Base-by-base conservation (phyloP, 2,888 invertebrate species). In the Amiota mariae region DNA sequence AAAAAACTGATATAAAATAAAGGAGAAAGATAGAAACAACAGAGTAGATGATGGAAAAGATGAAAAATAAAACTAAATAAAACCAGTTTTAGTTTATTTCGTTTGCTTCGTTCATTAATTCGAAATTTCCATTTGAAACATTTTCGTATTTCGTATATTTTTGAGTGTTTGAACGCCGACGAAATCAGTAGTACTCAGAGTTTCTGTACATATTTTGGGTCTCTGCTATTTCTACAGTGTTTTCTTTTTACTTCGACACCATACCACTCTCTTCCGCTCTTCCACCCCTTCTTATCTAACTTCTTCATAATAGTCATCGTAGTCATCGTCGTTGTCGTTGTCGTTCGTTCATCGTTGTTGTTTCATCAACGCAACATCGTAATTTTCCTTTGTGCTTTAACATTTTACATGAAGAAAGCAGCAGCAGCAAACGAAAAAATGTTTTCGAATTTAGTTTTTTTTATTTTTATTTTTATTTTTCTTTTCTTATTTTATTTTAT, bases 81-180 rank as follows among this genome's bases (percentile, higher is more conserved):
- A 87, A 87, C 87, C 85, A 87, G 87, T 85, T 86, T 36, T 84
- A 86, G 85, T 86, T 86, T 82, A 85, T 85, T 84, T 84, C 85
- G 85, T 85, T 84, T 84, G 85, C 85, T 84, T 85, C 87, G 85
- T 88, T 88, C 88, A 88, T 88, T 88, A 88, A 87, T 85, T 86
- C 84, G 82, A 85, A 88, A 88, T 87, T 88, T 88, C 86, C 86
- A 88, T 88, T 87, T 86, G 82, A 86, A 88, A 87, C 85, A 85
- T 88, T 86, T 85, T 79, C 66, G 70, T 77, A 64, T 72, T 57
- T 70, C 76, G 73, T 75, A 76, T 75, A 70, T 76, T 36, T 36
- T 70, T 77, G 73, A 76, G 76, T 76, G 71, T 76, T 36, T 36
- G 36, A 36, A 71, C 75, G 73, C 77, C 77, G 75, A 36, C 36